Base-by-base conservation (phyloP, 2,113 vertebrate genomes). In the Ameiurus melas region DNA sequence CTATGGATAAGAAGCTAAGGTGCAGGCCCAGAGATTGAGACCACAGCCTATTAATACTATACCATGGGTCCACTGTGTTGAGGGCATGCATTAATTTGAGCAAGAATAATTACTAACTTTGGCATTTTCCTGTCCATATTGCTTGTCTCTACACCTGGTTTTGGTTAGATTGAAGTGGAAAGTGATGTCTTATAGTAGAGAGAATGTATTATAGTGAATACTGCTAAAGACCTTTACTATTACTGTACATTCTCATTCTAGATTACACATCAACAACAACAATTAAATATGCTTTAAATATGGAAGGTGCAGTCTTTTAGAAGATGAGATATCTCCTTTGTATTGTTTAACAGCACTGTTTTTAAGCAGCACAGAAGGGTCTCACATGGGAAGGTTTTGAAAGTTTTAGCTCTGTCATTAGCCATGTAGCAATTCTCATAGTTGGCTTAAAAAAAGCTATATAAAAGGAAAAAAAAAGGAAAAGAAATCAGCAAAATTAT, bases 21-120 rank as follows among this genome's bases (percentile, higher is more conserved):
- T 57, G 17, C 53, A 81, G 43, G n/a, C 17, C 27, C 79, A 80
- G 5, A 58, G 33, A 82, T 73, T 10, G 43, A 85, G 16, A n/a
- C 13, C 81, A 83, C 64, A 83, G 55, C 1, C n/a, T 57, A 47
- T 84, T 66, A 79, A 79, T 68, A 87, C 53, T 30, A 64, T 30
- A 73, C 36, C 47, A 77, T n/a, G 33, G 19, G 36, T 30, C 22
- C 7, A 4, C 36, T 51, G 77, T 86, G 55, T 62, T 89, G 62
- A 68, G 39, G 36, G 16, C 79, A 57, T 39, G 68, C 85, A 86
- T 89, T 80, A 77, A 77, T 78, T 14, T 36, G 55, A 70, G 62
- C 20, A 12, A 85, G 79, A 89, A 89, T 64, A 73, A 85, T 71
- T 25, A 55, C 39, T 33, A 80, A 7, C 57, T 85, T 79, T 70